These are phyloP conservation scores for Solenopsis invicta DNA, from an alignment of 1,140 invertebrate species.

Conservation along the genomic window DNA sequence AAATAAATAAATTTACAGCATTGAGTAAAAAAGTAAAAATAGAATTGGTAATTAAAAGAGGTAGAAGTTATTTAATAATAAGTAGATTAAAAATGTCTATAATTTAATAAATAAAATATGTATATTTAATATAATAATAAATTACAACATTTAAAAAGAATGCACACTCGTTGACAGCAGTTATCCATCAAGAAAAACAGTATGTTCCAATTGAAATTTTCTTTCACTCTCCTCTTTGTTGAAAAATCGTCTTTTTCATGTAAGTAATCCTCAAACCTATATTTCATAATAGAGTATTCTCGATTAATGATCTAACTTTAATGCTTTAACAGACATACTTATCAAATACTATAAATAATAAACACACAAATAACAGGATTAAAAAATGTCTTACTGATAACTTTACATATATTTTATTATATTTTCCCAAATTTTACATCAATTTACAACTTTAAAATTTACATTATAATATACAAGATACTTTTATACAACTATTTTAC, in stretches of 20 bases:
- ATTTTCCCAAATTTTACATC: not conserved
- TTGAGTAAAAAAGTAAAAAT: not conserved
- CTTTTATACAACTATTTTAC: not conserved
- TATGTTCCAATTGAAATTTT: constrained; percentile 89
- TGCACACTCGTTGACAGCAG: constrained; percentile 84
- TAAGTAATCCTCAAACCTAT: constrained; percentile 86
- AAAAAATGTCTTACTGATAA: not conserved
- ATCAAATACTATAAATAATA: not conserved
- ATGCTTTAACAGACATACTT: too few relatives aligned
- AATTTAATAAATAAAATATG: not conserved
- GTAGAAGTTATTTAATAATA: constrained; percentile 1
- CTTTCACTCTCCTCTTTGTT: constrained; percentile 79
- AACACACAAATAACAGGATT: not conserved
- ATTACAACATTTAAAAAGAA: not conserved
- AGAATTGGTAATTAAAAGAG: not conserved
- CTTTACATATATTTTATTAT: not conserved
- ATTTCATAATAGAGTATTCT: constrained; percentile 82
- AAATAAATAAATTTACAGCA: not conserved
- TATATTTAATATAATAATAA: not conserved
- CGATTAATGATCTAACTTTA: not conserved
- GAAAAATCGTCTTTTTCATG: constrained; percentile 77
- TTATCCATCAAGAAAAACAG: constrained; percentile 90
- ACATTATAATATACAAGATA: constrained; percentile 6
- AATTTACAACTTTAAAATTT: constrained; percentile 11
- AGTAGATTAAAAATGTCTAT: not conserved